Conservation (phyloP, 2,113 vertebrate species). For the Sterrhoptilus dennistouni region DNA sequence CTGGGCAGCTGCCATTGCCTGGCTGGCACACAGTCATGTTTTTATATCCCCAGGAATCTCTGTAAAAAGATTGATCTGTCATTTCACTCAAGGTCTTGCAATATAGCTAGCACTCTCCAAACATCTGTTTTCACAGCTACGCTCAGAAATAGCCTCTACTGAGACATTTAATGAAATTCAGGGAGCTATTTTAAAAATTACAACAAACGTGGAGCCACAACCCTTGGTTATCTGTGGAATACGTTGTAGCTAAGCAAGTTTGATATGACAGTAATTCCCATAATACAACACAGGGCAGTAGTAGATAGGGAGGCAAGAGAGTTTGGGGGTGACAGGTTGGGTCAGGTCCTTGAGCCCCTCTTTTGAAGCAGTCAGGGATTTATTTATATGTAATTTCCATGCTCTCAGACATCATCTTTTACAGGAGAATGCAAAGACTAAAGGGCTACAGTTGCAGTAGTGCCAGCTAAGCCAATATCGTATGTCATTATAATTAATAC, state of each 20-base stretch:
- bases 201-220: not conserved
- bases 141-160: not conserved
- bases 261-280: not conserved
- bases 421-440: not conserved
- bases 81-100: constrained; percentile 19
- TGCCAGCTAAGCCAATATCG: not conserved
- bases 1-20: not conserved
- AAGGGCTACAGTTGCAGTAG: not conserved
- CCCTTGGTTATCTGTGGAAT: not conserved
- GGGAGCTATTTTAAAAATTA: not conserved
- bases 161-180: not conserved
- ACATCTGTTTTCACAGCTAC: not conserved
- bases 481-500: not conserved
- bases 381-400: not conserved
- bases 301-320: not conserved
- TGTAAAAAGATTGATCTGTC: not conserved
- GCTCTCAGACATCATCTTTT: not conserved
- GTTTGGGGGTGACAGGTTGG: not conserved
- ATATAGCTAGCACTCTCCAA: not conserved
- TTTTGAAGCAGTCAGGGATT: not conserved
- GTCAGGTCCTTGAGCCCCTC: not conserved
- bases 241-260: not conserved
- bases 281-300: not conserved
- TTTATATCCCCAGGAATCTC: not conserved
- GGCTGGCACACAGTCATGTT: not conserved